Conservation (phyloP, 2,797 vertebrate species). For the Takifugu ocellatus region DNA sequence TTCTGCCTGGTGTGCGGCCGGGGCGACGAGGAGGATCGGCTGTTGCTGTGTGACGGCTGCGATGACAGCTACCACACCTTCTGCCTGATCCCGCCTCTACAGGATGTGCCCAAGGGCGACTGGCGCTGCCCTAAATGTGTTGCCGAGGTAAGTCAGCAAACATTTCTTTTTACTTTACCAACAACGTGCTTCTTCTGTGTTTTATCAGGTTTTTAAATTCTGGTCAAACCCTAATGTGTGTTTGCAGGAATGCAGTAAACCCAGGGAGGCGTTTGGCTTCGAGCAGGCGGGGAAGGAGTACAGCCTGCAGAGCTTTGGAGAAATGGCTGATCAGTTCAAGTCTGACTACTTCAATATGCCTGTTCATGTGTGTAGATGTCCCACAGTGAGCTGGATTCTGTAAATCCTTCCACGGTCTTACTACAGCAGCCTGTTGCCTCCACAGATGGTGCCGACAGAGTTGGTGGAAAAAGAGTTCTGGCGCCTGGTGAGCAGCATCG, state of each 20-base stretch:
- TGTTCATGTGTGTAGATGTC: slow-evolving; percentile 82
- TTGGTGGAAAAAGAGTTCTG: slow-evolving; percentile 98
- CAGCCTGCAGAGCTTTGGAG: slow-evolving; percentile 94
- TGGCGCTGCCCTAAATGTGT: slow-evolving; percentile 98
- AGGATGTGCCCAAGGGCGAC: slow-evolving; percentile 96
- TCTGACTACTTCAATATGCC: slow-evolving; percentile 99
- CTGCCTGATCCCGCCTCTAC: slow-evolving; percentile 94
- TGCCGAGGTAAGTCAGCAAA: slow-evolving; percentile 82
- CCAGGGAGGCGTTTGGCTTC: slow-evolving; percentile 96
- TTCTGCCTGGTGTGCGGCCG: slow-evolving; percentile 97
- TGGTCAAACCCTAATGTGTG: background rate
- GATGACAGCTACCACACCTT: slow-evolving; percentile 99
- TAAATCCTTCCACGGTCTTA: background rate
- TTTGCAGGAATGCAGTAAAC: slow-evolving; percentile 95
- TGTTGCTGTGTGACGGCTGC: slow-evolving; percentile 95
- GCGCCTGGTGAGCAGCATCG: slow-evolving; percentile 96
- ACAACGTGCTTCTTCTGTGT: background rate
- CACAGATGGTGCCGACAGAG: slow-evolving; percentile 97
- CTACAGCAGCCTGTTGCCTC: background rate
- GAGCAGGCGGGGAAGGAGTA: slow-evolving; percentile 97
- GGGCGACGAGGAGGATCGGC: slow-evolving; percentile 93
- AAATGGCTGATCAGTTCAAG: slow-evolving; percentile 99
- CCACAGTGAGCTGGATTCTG: background rate
- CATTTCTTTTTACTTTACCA: background rate
- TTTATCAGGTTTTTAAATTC: background rate